Conservation (phyloP, 2,113 vertebrate genomes). For the Bubalus kerabau region DNA sequence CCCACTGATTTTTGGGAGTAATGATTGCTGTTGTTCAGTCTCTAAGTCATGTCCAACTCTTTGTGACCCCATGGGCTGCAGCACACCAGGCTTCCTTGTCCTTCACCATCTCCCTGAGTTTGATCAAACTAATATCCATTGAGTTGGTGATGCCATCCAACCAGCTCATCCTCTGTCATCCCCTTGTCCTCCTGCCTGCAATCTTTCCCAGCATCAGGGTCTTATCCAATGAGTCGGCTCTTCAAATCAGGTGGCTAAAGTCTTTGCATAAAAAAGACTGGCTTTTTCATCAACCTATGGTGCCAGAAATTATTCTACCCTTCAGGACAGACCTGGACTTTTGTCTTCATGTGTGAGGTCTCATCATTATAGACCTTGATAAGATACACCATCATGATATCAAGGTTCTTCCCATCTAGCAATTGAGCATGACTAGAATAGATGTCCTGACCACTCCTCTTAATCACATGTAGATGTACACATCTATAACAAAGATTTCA, state of each 20-base stretch:
- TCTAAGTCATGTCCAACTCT: background rate
- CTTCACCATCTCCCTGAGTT: background rate
- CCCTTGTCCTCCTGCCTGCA: background rate
- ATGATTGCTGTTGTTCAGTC: background rate
- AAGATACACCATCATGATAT: too few species aligned
- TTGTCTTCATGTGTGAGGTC: background rate
- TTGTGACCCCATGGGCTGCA: background rate
- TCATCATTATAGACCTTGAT: background rate
- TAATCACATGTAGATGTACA: background rate
- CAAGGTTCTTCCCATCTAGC: background rate
- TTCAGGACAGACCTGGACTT: background rate
- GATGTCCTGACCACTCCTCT: background rate
- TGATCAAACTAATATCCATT: background rate
- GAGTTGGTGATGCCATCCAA: background rate
- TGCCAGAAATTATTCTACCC: background rate
- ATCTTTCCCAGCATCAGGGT: background rate
- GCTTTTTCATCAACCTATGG: background rate
- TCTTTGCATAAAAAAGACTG: background rate
- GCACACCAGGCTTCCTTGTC: background rate
- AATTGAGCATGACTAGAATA: background rate
- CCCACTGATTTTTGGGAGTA: background rate
- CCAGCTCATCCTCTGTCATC: background rate
- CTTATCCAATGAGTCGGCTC: background rate
- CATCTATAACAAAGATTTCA: background rate
- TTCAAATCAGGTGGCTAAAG: background rate